Percentiles rank a stretch among this genome's conserved stretches.
phyloP scores from a whole-genome alignment of 2,113 vertebrate species.

The Burhinus oedicnemus region DNA sequence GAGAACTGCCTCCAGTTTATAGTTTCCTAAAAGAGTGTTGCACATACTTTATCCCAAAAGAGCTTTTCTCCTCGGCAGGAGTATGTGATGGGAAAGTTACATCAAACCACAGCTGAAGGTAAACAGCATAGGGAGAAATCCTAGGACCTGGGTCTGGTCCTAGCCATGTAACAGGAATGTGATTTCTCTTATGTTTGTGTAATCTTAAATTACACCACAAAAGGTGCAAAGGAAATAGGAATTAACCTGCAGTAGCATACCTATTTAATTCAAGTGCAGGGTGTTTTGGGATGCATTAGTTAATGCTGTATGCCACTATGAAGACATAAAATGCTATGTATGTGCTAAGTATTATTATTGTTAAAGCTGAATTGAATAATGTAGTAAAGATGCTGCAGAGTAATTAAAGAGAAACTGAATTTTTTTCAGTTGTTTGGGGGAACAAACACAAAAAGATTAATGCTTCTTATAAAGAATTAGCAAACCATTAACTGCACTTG shows the following conservation, averaged over 20 bases:
- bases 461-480: not conserved
- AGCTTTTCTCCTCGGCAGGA: not conserved
- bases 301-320: not conserved
- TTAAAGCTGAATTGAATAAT: slow-evolving; percentile 11
- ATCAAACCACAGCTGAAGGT: not conserved
- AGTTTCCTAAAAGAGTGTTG: not conserved
- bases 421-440: not conserved
- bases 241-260: not conserved
- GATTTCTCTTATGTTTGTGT: not conserved
- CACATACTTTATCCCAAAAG: not conserved
- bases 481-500: not conserved
- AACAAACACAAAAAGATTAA: not conserved
- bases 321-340: not conserved
- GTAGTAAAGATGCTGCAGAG: not conserved
- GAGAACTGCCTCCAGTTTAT: not conserved
- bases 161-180: not conserved
- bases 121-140: not conserved
- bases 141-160: not conserved
- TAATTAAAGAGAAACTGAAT: slow-evolving; percentile 33
- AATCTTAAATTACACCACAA: not conserved
- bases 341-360: not conserved
- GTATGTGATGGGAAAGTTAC: not conserved
- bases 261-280: slow-evolving; percentile 23
- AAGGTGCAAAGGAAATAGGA: not conserved
- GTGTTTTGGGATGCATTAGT: not conserved